A percentile compares a stretch with the other conserved stretches of the same genome.
phyloP scores from a whole-genome alignment of 1,140 invertebrate genomes.

The Sarcophaga bullata region DNA sequence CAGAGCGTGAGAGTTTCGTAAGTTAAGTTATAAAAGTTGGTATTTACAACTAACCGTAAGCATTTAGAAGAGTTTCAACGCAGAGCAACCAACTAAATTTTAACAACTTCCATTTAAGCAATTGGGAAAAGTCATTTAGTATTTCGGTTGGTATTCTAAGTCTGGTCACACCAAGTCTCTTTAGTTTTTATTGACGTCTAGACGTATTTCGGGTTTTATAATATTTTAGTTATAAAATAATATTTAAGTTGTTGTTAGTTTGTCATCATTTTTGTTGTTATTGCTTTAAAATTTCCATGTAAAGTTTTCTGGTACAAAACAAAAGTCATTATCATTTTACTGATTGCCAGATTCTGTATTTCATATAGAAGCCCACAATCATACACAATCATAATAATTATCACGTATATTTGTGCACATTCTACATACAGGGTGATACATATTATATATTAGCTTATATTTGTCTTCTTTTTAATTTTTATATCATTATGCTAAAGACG shows the following conservation, averaged over 20 bases:
- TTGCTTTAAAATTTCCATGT: not conserved
- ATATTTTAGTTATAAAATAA: not conserved
- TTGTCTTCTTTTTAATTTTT: no score
- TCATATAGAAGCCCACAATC: no score
- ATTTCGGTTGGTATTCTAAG: not conserved
- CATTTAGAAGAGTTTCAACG: not conserved
- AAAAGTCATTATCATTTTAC: slow-evolving; percentile 2
- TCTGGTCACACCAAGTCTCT: not conserved
- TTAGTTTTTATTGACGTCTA: no score
- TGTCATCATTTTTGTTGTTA: slow-evolving; percentile 17
- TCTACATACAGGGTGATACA: no score
- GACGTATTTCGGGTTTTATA: not conserved
- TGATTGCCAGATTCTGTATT: not conserved
- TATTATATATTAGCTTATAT: no score
- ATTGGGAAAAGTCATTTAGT: no score
- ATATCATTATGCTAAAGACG: no score
- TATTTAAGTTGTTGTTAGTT: slow-evolving; percentile 26
- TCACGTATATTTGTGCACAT: no score
- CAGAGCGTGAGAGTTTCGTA: not conserved
- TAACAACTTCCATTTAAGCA: no score
- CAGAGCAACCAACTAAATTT: not conserved
- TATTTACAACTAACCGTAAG: slow-evolving; percentile 17
- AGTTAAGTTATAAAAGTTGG: not conserved
- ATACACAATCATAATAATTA: no score
- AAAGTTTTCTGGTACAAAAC: not conserved